Evolutionary conservation across 2,797 vertebrate species (phyloP), one percentile per base, ranked within the genome.

Genomic region (Sciaenops ocellatus): DNA sequence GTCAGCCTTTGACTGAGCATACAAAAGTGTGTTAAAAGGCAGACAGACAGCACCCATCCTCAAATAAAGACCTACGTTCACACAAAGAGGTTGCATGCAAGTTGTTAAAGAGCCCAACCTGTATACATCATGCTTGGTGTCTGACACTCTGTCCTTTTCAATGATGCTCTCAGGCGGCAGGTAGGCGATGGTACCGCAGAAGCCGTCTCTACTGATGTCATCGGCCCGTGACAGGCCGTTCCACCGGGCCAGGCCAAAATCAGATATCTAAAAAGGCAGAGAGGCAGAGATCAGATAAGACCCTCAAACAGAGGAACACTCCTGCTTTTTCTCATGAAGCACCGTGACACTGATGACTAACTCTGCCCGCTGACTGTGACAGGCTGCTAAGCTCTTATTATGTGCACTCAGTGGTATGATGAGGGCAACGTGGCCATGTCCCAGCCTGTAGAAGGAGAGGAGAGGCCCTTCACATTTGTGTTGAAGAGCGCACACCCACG

Each of bases 51-150:
- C 18, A 47, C 20, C 12, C 4, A n/a, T 57, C 44, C 41, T 48
- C 54, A 50, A 73, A 66, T 6, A 46, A 48, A 41, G 0, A 20
- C 11, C 18, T 6, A 42, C 4, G 13, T 34, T 47, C 30, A 42
- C 26, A 64, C 20, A 57, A n/a, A 71, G 73, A 18, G n/a, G 3
- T 44, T 50, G 13, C 2, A 22, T 41, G 65, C 20, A 41, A 60
- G 55, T 6, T 15, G 15, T 17, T 18, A 64, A 51, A 30, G 44
- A 34, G 28, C 69, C 96, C 57, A 60, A 99, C 98, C 98, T 99
- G 96, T 99, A 99, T 8, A 99, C 97, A 0, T 99, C 98, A 0
- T 99, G 98, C 80, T 99, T 99, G 87, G 96, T 98, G 95, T 99
- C 97, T 1, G 98, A 99, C 85, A 96, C 96, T 64, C 96, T 90